phyloP scores from a whole-genome alignment of 1,140 invertebrate genomes.

The Leptinotarsa lineolata region DNA sequence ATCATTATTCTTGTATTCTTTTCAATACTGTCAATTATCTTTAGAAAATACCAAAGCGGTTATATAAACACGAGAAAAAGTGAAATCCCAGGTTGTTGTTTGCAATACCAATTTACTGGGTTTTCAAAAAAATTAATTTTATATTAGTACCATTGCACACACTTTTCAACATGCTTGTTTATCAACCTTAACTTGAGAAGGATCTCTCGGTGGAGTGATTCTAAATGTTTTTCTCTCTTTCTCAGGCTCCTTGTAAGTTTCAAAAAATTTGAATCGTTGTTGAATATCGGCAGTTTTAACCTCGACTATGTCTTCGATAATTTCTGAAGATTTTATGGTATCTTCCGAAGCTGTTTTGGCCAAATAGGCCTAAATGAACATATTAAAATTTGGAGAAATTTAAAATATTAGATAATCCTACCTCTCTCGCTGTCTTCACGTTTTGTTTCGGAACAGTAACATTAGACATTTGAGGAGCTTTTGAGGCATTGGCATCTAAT shows the following conservation, averaged over 20 bases:
- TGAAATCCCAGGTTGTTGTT: too few species aligned
- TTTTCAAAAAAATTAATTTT: not conserved
- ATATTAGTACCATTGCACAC: slow-evolving; percentile 1
- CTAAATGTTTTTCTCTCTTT: slow-evolving; percentile 75
- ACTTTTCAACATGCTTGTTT: slow-evolving; percentile 10
- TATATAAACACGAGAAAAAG: too few species aligned
- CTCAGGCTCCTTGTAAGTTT: slow-evolving; percentile 78
- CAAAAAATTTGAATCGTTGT: slow-evolving; percentile 89
- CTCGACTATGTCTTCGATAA: slow-evolving; percentile 73
- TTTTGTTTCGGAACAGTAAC: slow-evolving; percentile 55
- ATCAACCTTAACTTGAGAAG: slow-evolving; percentile 54
- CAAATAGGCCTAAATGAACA: slow-evolving; percentile 59
- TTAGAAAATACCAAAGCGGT: too few species aligned
- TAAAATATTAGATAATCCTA: slow-evolving; percentile 34
- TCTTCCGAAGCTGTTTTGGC: slow-evolving; percentile 67
- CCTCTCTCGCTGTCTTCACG: slow-evolving; percentile 50
- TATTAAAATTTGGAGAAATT: not conserved
- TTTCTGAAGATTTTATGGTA: slow-evolving; percentile 66
- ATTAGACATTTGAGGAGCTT: slow-evolving; percentile 56
- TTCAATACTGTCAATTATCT: too few species aligned
- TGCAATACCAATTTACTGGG: too few species aligned
- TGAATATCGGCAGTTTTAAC: slow-evolving; percentile 81
- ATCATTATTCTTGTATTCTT: not conserved
- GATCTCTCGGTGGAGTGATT: slow-evolving; percentile 82
- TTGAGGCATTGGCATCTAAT: slow-evolving; percentile 71